Percentiles rank a stretch among this genome's conserved stretches.
Conservation (phyloP, 2,113 vertebrate species). For the Suricata suricatta region DNA sequence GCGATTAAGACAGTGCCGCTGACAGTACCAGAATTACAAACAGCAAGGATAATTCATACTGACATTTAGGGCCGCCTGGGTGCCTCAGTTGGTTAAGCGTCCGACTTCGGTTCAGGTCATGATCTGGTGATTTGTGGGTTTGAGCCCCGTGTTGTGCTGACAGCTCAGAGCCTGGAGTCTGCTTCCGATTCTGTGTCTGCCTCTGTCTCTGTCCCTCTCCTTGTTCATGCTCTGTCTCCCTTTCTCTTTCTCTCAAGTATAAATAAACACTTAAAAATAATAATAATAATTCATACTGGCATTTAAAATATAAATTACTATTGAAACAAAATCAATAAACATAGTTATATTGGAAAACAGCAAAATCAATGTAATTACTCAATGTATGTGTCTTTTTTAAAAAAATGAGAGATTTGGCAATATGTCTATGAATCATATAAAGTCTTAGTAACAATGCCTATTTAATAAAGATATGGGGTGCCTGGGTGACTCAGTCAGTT, state of each 20-base stretch:
- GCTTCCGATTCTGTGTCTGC: too few species aligned
- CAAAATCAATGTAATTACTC: not conserved
- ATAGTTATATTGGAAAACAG: not conserved
- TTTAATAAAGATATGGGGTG: too few species aligned
- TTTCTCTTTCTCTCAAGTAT: too few species aligned
- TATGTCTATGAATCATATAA: not conserved
- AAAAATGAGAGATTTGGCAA: not conserved
- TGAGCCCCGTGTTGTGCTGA: too few species aligned
- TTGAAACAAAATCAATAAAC: slow-evolving; percentile 14
- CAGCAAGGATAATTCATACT: not conserved
- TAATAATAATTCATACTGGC: not conserved
- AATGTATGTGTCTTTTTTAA: not conserved
- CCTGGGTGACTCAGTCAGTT: too few species aligned
- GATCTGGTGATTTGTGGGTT: too few species aligned
- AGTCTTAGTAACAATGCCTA: not conserved
- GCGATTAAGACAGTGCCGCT: not conserved
- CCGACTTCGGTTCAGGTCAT: too few species aligned
- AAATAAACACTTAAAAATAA: too few species aligned
- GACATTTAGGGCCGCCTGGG: not conserved
- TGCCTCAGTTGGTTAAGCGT: too few species aligned
- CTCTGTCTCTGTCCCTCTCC: too few species aligned
- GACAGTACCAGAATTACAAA: not conserved
- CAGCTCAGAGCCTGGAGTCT: too few species aligned
- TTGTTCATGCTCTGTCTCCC: too few species aligned
- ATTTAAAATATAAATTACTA: not conserved